Base-by-base conservation (phyloP, 2,888 invertebrate genomes). In the Disparrhopalites patrizii region DNA sequence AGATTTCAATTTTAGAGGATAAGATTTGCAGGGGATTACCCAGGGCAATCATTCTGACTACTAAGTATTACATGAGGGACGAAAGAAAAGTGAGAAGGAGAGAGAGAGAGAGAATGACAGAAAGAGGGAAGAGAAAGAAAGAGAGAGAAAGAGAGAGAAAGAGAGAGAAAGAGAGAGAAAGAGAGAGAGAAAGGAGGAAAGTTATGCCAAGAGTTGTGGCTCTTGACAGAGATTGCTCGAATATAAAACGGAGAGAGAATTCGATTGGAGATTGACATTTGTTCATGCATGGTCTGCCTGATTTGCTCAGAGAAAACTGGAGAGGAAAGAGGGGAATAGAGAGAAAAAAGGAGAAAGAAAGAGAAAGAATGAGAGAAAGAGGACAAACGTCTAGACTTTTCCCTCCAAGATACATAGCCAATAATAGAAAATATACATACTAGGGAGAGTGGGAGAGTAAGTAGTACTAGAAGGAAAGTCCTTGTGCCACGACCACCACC, bases 161-260 rank as follows among this genome's bases (percentile, higher is more conserved):
- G 55, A 10, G 47, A 62, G 33, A 62, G 60, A 38, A 8, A 58
- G 56, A 18, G n/a, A 27, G 8, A 52, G 30, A n/a, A 13, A 27
- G 30, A 20, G 30, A 23, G 30, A 18, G 33, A 50, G 36, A 30
- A 33, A 52, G 28, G 33, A 50, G 54, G 55, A 51, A 47, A 67
- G 67, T 65, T 62, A 54, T 67, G 63, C 58, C 58, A 67, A 71
- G 69, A 71, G 69, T 71, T 69, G 71, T 69, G 69, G n/a, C n/a
- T n/a, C n/a, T n/a, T n/a, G n/a, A n/a, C n/a, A n/a, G n/a, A n/a
- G n/a, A n/a, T n/a, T n/a, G n/a, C n/a, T n/a, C n/a, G n/a, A n/a
- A n/a, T n/a, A n/a, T n/a, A n/a, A n/a, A n/a, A n/a, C n/a, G n/a
- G n/a, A n/a, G n/a, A n/a, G n/a, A n/a, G n/a, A n/a, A n/a, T n/a